Evolutionary conservation across 2,888 invertebrate species (phyloP), one percentile per base, ranked within the genome.

Genomic region (Chloroclysta siterata): DNA sequence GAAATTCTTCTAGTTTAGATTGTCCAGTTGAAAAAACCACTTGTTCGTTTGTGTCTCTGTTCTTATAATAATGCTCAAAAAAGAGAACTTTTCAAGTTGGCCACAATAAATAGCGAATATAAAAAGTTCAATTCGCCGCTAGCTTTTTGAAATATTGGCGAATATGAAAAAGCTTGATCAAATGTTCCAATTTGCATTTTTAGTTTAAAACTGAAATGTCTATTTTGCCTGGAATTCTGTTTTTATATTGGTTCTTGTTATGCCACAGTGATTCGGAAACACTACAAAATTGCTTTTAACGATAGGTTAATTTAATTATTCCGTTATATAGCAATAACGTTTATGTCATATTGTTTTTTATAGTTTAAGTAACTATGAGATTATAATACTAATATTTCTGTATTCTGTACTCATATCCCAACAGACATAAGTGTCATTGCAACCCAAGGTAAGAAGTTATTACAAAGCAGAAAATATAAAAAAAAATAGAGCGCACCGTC

Each of bases 191-290:
- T 59, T 59, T 59, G 54, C 50, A 63, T 59, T 59, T 54, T 42
- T 51, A 61, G 51, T 54, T 44, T 10, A 14, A 48, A 62, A 65
- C 53, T 55, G 53, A 59, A 60, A 63, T 58, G 14, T 46, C 56
- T 57, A 62, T 57, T 54, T 57, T 50, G 51, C 39, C 29, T n/a
- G 47, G 41, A 52, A 60, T 39, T 46, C 1, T 60, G 55, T 57
- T 68, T 68, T 59, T 28, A 48, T 22, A 44, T 59, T n/a, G 53
- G 61, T 50, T n/a, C n/a, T 65, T 61, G 56, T 65, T 67, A 62
- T 4, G 48, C n/a, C 13, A 53, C 61, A 56, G 52, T 59, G 44
- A 63, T 58, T 68, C 53, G 53, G 46, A 60, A 60, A 69, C 65
- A 62, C 28, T 13, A 29, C 53, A 50, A 61, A 69, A 69, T 39